Evolutionary conservation across 2,888 invertebrate genomes (phyloP).

Genomic region (Julus scanicus): DNA sequence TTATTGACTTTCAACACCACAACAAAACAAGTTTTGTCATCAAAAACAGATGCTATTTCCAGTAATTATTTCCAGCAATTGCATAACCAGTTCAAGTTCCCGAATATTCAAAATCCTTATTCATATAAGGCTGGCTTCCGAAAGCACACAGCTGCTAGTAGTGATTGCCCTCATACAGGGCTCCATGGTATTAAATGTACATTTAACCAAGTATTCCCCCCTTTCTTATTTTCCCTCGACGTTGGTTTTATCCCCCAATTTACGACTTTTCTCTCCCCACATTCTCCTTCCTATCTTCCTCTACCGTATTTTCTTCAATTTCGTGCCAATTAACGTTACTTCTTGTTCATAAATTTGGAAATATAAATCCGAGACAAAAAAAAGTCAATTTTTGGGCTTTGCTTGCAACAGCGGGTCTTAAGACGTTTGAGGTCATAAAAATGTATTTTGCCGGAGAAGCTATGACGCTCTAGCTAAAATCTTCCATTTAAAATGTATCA

Average conservation of each 20-base stretch:
- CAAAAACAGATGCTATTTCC: background rate
- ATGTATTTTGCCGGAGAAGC: background rate
- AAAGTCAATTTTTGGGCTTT: conserved; percentile 4
- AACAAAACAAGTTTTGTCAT: background rate
- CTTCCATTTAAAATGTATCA: conserved; percentile 39
- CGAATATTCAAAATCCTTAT: background rate
- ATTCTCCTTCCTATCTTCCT: background rate
- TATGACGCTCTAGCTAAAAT: background rate
- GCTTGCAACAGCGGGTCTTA: conserved; percentile 3
- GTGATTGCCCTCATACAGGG: conserved; percentile 1
- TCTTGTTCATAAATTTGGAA: conserved; percentile 39
- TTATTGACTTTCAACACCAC: no score
- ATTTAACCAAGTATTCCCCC: background rate
- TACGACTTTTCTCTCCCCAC: background rate
- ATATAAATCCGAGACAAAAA: conserved; percentile 37
- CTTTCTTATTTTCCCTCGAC: background rate
- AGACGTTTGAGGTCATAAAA: conserved; percentile 38
- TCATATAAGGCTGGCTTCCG: background rate
- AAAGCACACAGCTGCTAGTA: background rate
- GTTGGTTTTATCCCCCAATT: conserved; percentile 24
- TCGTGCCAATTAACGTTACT: conserved; percentile 34
- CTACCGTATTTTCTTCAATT: conserved; percentile 27
- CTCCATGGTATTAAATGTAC: background rate
- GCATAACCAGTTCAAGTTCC: background rate
- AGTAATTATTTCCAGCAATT: background rate